Evolutionary conservation across 2,888 invertebrate species (phyloP).

Genomic region (Drosophila anomelani): DNA sequence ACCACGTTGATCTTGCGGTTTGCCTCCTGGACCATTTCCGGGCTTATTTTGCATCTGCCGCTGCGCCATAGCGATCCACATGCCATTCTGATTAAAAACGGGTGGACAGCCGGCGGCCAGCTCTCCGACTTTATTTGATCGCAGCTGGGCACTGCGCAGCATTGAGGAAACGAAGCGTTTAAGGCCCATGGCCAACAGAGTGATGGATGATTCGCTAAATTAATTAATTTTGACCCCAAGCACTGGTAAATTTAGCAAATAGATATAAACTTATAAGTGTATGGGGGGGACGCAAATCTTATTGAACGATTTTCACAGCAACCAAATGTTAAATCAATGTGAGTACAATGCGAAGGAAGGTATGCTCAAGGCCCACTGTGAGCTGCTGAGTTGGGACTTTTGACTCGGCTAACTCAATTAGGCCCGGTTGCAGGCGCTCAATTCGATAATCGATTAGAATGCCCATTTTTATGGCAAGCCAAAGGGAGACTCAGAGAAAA

Average conservation of each 20-base stretch:
- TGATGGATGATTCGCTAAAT: not conserved
- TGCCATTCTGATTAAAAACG: conserved; percentile 21
- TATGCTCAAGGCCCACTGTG: conserved; percentile 8
- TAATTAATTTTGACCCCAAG: conserved; percentile 3
- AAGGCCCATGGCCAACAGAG: conserved; percentile 8
- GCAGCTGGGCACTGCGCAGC: conserved; percentile 9
- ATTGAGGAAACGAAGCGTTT: conserved; percentile 14
- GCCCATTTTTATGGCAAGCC: conserved; percentile 66
- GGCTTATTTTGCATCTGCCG: not conserved
- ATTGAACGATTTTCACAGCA: conserved; percentile 1
- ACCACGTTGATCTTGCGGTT: not conserved
- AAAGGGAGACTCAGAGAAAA: conserved; percentile 59
- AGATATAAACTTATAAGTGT: not conserved
- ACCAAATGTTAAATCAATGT: not conserved
- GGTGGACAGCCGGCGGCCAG: conserved; percentile 13
- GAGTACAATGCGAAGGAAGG: not conserved
- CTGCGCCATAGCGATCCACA: conserved; percentile 11
- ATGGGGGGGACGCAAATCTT: not conserved
- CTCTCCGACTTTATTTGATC: conserved; percentile 15
- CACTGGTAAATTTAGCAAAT: conserved; percentile 8
- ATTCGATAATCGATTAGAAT: conserved; percentile 73
- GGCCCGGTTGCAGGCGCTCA: conserved; percentile 46
- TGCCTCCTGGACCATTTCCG: not conserved
- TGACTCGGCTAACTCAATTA: conserved; percentile 69
- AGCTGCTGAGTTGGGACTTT: conserved; percentile 37